These are phyloP conservation scores for Odontesthes bonariensis DNA, from an alignment of 2,113 vertebrate genomes.

Conservation along the genomic window DNA sequence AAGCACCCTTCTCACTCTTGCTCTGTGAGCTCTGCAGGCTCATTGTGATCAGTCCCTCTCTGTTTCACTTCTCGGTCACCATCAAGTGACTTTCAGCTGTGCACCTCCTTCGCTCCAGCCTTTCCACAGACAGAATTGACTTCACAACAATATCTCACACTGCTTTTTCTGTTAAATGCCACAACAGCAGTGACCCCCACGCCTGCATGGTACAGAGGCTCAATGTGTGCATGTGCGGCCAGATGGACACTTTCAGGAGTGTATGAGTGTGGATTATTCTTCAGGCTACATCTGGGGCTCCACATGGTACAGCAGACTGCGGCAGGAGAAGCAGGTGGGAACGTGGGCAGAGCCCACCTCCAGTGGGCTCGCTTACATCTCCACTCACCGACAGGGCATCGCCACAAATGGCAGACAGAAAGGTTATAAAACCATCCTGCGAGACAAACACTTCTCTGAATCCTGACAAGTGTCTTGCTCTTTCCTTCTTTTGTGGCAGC, in stretches of 20 bases:
- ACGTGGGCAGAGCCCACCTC: constrained; percentile 80
- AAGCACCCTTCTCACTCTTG: constrained; percentile 49
- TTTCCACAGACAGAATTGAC: constrained; percentile 28
- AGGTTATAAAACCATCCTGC: constrained; percentile 64
- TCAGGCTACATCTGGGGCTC: constrained; percentile 96
- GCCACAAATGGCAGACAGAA: constrained; percentile 68
- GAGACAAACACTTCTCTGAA: constrained; percentile 38
- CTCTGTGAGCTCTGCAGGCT: constrained; percentile 56
- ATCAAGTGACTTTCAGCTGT: constrained; percentile 55
- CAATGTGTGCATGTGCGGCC: constrained; percentile 85
- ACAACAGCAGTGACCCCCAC: constrained; percentile 80
- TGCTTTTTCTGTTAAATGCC: constrained; percentile 85
- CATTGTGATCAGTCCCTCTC: constrained; percentile 48
- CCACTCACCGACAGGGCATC: constrained; percentile 51
- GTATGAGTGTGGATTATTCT: constrained; percentile 92
- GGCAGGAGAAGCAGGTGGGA: constrained; percentile 80
- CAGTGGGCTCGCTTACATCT: constrained; percentile 72
- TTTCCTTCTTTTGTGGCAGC: constrained; percentile 17
- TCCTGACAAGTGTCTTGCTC: constrained; percentile 9
- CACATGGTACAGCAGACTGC: constrained; percentile 90
- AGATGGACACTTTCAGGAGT: constrained; percentile 94
- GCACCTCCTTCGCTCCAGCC: constrained; percentile 27
- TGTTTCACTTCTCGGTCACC: constrained; percentile 57
- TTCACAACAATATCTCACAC: constrained; percentile 64
- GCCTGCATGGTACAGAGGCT: constrained; percentile 84